phyloP scores from a whole-genome alignment of 2,888 invertebrate genomes.

The Drosophila anomelani region DNA sequence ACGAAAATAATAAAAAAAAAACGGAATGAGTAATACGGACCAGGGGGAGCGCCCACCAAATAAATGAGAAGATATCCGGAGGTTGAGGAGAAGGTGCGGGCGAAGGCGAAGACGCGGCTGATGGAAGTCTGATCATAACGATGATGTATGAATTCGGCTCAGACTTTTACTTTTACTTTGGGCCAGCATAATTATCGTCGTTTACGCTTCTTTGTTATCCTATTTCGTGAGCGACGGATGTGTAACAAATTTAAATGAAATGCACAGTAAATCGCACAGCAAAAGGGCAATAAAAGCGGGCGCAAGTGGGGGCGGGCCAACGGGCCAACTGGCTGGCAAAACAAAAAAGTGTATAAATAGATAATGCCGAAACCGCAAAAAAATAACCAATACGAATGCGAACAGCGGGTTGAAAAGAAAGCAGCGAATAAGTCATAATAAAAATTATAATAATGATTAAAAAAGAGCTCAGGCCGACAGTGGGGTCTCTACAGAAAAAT shows the following conservation, averaged over 20 bases:
- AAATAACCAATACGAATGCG: constrained; percentile 40
- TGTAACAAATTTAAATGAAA: constrained; percentile 56
- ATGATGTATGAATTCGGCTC: constrained; percentile 32
- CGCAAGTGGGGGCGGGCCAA: constrained; percentile 32
- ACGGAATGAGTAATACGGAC: constrained; percentile 63
- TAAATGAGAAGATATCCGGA: constrained; percentile 7
- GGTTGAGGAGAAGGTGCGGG: background rate
- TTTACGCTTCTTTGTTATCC: constrained; percentile 53
- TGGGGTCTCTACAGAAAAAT: constrained; percentile 1
- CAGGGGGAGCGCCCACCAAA: constrained; percentile 40
- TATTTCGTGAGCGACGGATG: constrained; percentile 31
- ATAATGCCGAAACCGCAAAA: constrained; percentile 57
- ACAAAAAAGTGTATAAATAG: constrained; percentile 60
- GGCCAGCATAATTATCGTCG: constrained; percentile 56
- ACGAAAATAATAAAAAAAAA: constrained; percentile 52
- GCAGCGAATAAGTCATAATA: constrained; percentile 64
- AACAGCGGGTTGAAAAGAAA: constrained; percentile 63
- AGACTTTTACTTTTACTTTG: constrained; percentile 43
- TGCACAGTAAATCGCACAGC: constrained; percentile 50
- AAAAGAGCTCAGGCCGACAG: constrained; percentile 52
- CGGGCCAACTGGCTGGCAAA: constrained; percentile 31
- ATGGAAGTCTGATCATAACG: constrained; percentile 34
- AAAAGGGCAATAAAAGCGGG: constrained; percentile 51
- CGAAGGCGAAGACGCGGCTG: constrained; percentile 47
- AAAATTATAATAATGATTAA: constrained; percentile 74